Evolutionary conservation across 2,113 vertebrate species (phyloP), one percentile per base, ranked within the genome.

Genomic region (Sprattus sprattus): DNA sequence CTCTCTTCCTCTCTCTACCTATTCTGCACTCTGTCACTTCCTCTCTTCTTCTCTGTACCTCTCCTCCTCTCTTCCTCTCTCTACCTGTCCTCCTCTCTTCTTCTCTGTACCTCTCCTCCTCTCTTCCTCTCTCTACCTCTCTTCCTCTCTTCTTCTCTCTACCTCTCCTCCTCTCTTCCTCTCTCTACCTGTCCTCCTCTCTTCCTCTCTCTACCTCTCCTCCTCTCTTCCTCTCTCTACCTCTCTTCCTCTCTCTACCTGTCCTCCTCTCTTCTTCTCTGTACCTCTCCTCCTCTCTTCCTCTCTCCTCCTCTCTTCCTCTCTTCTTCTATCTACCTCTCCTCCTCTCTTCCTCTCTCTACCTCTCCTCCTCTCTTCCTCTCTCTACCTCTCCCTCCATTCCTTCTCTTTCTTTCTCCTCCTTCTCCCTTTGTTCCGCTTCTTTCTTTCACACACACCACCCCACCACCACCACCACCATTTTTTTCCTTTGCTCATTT

Each of bases 361-460:
- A 11, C 11, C 64, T 75, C 28, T 2, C 28, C 44, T 5, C 4
- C 13, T 78, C 16, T 32, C 28, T 39, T 3, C 25, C 22, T 67
- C 22, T 67, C 64, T 28, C 22, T 86, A 85, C 81, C 22, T 86
- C 44, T 54, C 81, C 80, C 28, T 87, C 6, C 15, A 7, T 57
- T 57, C 54, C 15, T 5, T 67, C 60, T 67, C 60, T 6, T 28
- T 86, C 28, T 85, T 45, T 89, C 87, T 89, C 85, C 81, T 91
- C 81, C 85, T 88, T 60, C 85, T 88, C 82, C 84, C 47, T n/a
- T 83, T 71, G 11, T 4, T 16, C 4, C 15, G 39, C 28, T 32
- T 6, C 28, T 75, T 32, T 28, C 13, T 39, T 39, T 78, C 32
- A 0, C 71, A 15, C n/a, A n/a, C n/a, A n/a, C n/a, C n/a, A n/a